Base-by-base conservation (phyloP, 2,113 vertebrate genomes). In the Sakesphorus luctuosus region DNA sequence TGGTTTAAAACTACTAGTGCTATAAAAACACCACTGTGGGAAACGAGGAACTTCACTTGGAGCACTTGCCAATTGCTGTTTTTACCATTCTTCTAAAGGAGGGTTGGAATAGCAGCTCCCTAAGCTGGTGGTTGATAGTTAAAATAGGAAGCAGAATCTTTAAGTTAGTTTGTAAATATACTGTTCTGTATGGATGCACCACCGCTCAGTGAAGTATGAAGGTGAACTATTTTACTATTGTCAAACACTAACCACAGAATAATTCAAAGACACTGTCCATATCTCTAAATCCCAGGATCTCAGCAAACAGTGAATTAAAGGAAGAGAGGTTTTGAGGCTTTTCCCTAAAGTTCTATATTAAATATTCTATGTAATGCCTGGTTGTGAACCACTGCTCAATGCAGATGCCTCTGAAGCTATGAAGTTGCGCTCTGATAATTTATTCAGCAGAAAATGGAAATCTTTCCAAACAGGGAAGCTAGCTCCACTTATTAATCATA, bases 401-500 rank as follows among this genome's bases (percentile, higher is more conserved):
- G 53, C 58, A 83, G 68, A 88, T 83, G 59, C 35, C 50, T 89
- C 67, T 89, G 80, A 83, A 89, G 50, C 50, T 84, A 75, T 47
- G 56, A 83, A 94, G 56, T 74, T 94, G 20, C 0, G 0, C n/a
- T 43, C 74, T 88, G 67, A 89, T 92, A 90, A 94, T 85, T 95
- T 94, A 90, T 87, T 94, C 75, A 79, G 31, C 63, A 89, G 90
- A 93, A 96, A 96, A 93, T 52, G 74, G 44, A 96, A 85, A 63
- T 76, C 49, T 92, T 76, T 76, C 50, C 53, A 95, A 92, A 93
- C 73, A 81, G 81, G 58, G 72, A 81, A 75, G 75, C 35, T 55
- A 74, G 78, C 76, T 90, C 62, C 43, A 78, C 53, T 88, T 69
- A 89, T 95, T 95, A 92, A 86, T 95, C 84, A 92, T 86, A 88